phyloP scores from a whole-genome alignment of 92 coral and sea anemone genomes.

The Zoanthus solanderi region DNA sequence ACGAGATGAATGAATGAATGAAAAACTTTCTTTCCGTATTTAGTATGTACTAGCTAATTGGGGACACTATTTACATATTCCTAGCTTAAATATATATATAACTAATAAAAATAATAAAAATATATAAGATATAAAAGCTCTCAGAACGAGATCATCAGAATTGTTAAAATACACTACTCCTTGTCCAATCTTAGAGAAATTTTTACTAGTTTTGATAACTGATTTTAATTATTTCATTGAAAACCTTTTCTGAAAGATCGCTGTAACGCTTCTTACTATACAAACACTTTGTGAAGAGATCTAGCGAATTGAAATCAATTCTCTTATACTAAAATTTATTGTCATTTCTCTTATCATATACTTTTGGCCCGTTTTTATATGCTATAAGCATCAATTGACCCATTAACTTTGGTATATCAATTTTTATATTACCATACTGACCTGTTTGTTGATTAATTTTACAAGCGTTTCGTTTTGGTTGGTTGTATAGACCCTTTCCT shows the following conservation, averaged over 20 bases:
- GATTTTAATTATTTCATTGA: background rate
- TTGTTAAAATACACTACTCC: too few species aligned
- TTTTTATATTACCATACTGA: constrained; percentile 29
- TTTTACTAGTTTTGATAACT: background rate
- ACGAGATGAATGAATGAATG: too few species aligned
- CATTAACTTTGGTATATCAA: constrained; percentile 42
- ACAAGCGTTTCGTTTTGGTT: constrained; percentile 49
- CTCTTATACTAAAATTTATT: too few species aligned
- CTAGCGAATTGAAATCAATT: constrained; percentile 23
- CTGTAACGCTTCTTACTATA: background rate
- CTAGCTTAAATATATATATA: too few species aligned
- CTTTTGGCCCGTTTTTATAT: background rate
- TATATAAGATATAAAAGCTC: too few species aligned
- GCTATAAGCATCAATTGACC: constrained; percentile 43
- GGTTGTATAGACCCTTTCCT: constrained; percentile 46
- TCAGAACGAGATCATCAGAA: too few species aligned
- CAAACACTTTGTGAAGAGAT: background rate
- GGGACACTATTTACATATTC: too few species aligned
- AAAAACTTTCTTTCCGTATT: too few species aligned
- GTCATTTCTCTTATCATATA: constrained; percentile 38
- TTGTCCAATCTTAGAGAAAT: too few species aligned
- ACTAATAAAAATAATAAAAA: too few species aligned
- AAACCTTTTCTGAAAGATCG: background rate
- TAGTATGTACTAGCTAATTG: too few species aligned
- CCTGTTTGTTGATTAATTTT: background rate